Evolutionary conservation across 2,113 vertebrate genomes (phyloP).

Genomic region (Rhinopomastus cyanomelas): DNA sequence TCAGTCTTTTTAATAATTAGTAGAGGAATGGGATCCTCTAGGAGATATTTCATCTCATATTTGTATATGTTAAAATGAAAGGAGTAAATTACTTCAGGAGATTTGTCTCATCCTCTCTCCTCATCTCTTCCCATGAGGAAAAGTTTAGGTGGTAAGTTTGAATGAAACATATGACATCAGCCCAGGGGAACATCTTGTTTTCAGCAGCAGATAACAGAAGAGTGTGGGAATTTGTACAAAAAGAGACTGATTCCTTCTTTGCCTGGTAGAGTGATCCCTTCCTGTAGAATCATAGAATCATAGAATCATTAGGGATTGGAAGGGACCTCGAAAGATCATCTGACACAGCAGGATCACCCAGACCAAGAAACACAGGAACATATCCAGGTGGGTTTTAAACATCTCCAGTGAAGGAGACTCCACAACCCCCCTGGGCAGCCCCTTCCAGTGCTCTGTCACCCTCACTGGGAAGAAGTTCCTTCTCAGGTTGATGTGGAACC

Average conservation of each 20-base stretch:
- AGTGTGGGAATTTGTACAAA: not conserved
- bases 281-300: not conserved
- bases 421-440: too few relatives aligned
- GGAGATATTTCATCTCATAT: not conserved
- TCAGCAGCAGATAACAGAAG: not conserved
- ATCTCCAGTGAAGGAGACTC: too few relatives aligned
- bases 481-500: too few relatives aligned
- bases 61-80: not conserved
- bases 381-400: too few relatives aligned
- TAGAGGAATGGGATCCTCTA: not conserved
- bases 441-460: too few relatives aligned
- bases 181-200: not conserved
- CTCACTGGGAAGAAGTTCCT: too few relatives aligned
- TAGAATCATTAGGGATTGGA: too few relatives aligned
- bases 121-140: not conserved
- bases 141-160: not conserved
- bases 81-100: not conserved
- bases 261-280: not conserved
- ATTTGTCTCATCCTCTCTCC: not conserved
- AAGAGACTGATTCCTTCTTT: not conserved
- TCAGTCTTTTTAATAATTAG: not conserved
- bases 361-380: too few relatives aligned
- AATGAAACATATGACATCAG: not conserved
- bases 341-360: too few relatives aligned
- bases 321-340: too few relatives aligned